Percentiles rank a stretch among this genome's conserved stretches.
Conservation (phyloP, 2,113 vertebrate species). For the Alaudala cheleensis region DNA sequence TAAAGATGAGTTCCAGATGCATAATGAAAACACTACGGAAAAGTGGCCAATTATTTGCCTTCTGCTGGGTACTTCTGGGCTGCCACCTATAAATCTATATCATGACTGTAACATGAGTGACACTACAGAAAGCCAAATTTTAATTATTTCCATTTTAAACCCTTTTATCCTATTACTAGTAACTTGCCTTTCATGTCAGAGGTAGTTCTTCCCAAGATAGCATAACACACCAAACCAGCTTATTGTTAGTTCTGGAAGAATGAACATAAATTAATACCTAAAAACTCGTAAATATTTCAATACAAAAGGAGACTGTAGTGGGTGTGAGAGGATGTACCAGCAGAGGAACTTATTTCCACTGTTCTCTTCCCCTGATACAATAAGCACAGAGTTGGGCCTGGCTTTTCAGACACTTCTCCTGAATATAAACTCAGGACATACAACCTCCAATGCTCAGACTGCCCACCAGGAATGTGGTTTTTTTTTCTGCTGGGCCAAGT, state of each 20-base stretch:
- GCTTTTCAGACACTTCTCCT: neutral
- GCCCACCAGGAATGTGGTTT: neutral
- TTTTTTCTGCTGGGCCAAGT: neutral
- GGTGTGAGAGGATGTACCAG: fast-evolving
- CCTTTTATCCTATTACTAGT: neutral
- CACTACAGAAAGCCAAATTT: neutral
- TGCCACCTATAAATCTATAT: neutral
- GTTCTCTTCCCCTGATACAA: neutral
- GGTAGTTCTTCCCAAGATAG: neutral
- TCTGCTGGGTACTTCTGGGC: neutral
- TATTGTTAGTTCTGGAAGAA: neutral
- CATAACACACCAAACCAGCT: neutral
- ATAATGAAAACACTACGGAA: neutral
- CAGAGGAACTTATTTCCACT: neutral
- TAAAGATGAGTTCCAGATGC: neutral
- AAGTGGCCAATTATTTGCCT: neutral
- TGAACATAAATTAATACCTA: neutral
- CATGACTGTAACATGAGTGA: neutral
- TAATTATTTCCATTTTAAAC: neutral
- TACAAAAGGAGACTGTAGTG: neutral
- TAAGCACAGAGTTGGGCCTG: neutral
- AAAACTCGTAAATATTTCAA: neutral
- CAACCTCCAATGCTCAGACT: neutral
- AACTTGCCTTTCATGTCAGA: neutral
- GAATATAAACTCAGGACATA: neutral